A percentile compares a stretch with the other conserved stretches of the same genome.
phyloP scores from a whole-genome alignment of 1,140 invertebrate genomes.

The Megathymus violae region DNA sequence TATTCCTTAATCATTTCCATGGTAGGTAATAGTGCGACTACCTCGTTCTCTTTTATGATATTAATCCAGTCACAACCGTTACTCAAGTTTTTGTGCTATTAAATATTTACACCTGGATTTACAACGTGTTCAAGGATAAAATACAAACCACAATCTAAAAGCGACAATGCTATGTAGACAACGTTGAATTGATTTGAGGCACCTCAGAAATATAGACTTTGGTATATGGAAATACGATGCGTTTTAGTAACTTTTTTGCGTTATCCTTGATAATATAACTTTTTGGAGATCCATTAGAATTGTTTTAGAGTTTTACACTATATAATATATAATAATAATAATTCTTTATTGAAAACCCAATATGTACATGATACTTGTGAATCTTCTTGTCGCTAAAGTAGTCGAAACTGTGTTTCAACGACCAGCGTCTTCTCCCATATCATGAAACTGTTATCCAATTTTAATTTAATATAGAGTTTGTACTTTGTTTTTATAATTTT shows the following conservation, averaged over 20 bases:
- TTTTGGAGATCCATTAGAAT: constrained; percentile 6
- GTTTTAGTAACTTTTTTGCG: background rate
- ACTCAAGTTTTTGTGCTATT: constrained; percentile 21
- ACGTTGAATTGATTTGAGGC: constrained; percentile 10
- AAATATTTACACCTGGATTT: constrained; percentile 28
- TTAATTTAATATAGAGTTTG: too few species aligned
- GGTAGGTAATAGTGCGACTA: constrained; percentile 8
- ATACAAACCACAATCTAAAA: constrained; percentile 6
- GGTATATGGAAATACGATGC: background rate
- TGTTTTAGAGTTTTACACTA: too few species aligned
- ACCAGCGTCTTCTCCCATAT: too few species aligned
- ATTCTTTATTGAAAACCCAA: too few species aligned
- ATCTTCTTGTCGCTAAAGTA: too few species aligned
- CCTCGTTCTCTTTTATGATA: background rate
- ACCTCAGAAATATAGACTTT: constrained; percentile 8
- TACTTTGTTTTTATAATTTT: too few species aligned
- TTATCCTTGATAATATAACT: background rate
- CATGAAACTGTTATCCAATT: too few species aligned
- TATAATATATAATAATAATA: too few species aligned
- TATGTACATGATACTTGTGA: too few species aligned
- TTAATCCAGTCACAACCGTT: constrained; percentile 9
- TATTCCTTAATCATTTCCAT: constrained; percentile 5
- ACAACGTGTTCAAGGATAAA: constrained; percentile 5
- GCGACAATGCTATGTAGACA: constrained; percentile 6
- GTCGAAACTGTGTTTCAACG: too few species aligned